Evolutionary conservation across 2,888 invertebrate species (phyloP), one percentile per base, ranked within the genome.

Genomic region (Trachelus troglodyta): DNA sequence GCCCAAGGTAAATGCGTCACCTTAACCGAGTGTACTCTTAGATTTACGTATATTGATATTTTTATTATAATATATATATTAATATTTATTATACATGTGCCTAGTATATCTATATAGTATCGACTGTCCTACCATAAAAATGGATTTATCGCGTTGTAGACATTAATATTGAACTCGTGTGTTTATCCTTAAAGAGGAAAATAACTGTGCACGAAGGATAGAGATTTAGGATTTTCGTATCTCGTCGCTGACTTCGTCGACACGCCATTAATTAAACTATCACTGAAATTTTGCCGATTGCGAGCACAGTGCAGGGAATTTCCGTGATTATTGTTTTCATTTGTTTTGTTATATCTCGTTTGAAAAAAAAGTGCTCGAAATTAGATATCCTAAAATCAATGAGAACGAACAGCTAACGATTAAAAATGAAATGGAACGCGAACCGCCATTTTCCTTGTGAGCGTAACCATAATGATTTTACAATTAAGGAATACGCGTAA

Each of bases 1-100:
- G 91, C 91, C 91, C 89, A 92, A 92, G 92, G 92, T 92, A 92
- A 92, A 90, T 92, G 91, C 91, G 91, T 91, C 91, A 91, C 91
- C 91, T 91, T 91, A 91, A 91, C 87, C 90, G 91, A 91, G 91
- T 91, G 91, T 91, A 90, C 87, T 90, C 88, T 90, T 91, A 90
- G 90, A 90, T 89, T 33, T 74, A 79, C 79, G 76, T 81, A 76
- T 73, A 84, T 85, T 88, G 85, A 83, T 85, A 88, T 88, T 85
- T 87, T 83, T 86, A 83, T 83, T 11, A 35, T 35, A 35, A 35
- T 35, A 75, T 78, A 80, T 78, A 69, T 76, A 79, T 76, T n/a
- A n/a, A 71, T 77, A 80, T 79, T 69, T 73, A 79, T 76, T 34
- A 75, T 15, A n/a, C 12, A 76, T 69, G 35, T 79, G 75, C 80